phyloP scores from a whole-genome alignment of 2,888 invertebrate species.

The Criorhina ranunculi region DNA sequence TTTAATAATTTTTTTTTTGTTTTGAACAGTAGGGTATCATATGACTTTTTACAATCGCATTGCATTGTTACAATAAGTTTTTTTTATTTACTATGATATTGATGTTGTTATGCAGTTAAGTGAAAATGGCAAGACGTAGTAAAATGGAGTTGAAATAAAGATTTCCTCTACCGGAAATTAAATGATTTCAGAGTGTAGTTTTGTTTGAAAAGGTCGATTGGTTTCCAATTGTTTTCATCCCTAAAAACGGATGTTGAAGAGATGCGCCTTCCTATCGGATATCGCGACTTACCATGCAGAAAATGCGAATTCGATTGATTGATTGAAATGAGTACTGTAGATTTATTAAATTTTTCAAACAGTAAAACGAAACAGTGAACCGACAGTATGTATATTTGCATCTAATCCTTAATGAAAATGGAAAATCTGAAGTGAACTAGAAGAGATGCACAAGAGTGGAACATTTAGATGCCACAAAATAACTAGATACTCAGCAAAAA shows the following conservation, averaged over 20 bases:
- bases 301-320: background rate
- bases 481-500: no score
- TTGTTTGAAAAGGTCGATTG: slow-evolving; percentile 18
- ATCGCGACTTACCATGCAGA: background rate
- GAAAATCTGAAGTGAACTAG: no score
- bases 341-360: no score
- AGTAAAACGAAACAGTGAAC: no score
- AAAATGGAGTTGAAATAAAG: slow-evolving; percentile 32
- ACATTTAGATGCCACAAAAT: no score
- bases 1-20: no score
- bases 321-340: no score
- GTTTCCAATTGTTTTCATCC: slow-evolving; percentile 22
- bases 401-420: no score
- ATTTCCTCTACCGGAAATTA: slow-evolving; percentile 61
- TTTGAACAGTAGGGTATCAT: background rate
- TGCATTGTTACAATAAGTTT: background rate
- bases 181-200: slow-evolving; percentile 59
- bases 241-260: background rate
- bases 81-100: background rate
- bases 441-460: no score
- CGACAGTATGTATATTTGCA: no score
- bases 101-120: slow-evolving; percentile 15
- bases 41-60: background rate
- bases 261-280: background rate
- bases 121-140: slow-evolving; percentile 21